These are phyloP conservation scores for Ariopsis seemanni DNA, from an alignment of 2,113 vertebrate genomes.

Conservation along the genomic window DNA sequence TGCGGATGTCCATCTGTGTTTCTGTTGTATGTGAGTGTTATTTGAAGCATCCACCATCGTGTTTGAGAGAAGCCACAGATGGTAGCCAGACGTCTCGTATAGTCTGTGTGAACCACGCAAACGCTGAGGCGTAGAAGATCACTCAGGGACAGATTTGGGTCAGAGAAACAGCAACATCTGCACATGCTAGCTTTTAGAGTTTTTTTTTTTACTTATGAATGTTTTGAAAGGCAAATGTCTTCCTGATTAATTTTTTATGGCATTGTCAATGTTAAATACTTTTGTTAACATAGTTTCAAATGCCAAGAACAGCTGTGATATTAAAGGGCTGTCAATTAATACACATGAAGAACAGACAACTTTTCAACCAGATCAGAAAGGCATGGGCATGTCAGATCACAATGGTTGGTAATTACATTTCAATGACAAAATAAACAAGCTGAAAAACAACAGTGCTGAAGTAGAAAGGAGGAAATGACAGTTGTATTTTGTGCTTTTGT, in stretches of 20 bases:
- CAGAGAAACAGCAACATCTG: constrained; percentile 20
- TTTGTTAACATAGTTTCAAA: neutral
- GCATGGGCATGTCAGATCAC: neutral
- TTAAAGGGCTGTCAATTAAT: neutral
- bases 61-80: constrained; percentile 42
- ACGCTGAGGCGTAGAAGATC: constrained; percentile 10
- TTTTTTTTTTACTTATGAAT: neutral
- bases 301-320: constrained; percentile 1
- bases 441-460: neutral
- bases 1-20: constrained; percentile 21
- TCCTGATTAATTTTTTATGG: neutral
- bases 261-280: neutral
- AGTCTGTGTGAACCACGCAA: constrained; percentile 55
- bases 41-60: constrained; percentile 53
- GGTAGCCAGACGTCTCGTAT: constrained; percentile 47
- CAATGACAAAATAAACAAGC: neutral
- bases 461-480: neutral
- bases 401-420: neutral
- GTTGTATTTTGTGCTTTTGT: neutral
- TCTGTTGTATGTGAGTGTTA: constrained; percentile 29
- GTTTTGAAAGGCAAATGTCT: neutral
- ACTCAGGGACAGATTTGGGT: constrained; percentile 43
- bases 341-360: too few relatives aligned
- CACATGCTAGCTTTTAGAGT: neutral
- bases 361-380: neutral